Conservation (phyloP, 2,113 vertebrate species). For the Camelus dromedarius region DNA sequence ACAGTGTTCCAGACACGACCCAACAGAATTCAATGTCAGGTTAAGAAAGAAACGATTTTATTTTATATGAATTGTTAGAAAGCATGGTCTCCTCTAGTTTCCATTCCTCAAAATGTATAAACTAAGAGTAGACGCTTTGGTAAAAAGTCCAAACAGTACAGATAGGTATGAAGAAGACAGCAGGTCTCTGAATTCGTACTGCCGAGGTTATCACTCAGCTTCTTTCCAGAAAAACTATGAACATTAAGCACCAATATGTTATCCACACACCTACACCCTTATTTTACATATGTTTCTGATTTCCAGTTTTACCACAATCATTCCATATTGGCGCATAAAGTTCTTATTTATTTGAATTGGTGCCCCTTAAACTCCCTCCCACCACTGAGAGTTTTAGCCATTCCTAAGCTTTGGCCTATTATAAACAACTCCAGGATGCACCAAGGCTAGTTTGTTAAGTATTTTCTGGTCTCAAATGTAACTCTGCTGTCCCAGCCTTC, state of each 20-base stretch:
- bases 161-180: not conserved
- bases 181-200: not conserved
- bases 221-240: not conserved
- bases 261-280: not conserved
- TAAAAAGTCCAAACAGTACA: not conserved
- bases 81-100: not conserved
- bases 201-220: not conserved
- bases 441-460: not conserved
- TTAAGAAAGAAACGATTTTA: not conserved
- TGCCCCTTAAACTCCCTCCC: not conserved
- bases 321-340: not conserved
- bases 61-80: not conserved
- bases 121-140: not conserved
- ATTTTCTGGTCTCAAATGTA: slow-evolving; percentile 24
- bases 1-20: not conserved
- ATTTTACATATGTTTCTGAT: not conserved
- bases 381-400: not conserved
- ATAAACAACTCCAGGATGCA: not conserved
- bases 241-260: not conserved
- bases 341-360: not conserved
- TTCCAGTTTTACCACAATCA: not conserved
- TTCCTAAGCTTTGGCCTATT: not conserved
- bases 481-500: not conserved
- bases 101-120: not conserved
- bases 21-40: not conserved